Percentiles rank a stretch among this genome's conserved stretches.
phyloP scores from a whole-genome alignment of 2,113 vertebrate genomes.

The Saiga tatarica region DNA sequence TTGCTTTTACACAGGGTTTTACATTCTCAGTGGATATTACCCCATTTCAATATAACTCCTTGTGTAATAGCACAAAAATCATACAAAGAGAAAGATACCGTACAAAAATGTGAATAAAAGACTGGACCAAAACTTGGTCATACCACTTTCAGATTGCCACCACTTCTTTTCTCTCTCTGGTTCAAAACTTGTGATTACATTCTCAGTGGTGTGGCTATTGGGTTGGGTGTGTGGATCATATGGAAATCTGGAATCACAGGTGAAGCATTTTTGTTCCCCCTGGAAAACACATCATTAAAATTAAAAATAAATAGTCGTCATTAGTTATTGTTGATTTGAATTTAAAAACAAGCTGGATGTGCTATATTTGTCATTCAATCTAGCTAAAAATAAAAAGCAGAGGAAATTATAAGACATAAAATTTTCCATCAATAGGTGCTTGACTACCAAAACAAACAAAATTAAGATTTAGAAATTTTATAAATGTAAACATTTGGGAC shows the following conservation, averaged over 20 bases:
- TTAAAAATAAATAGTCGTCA: constrained; percentile 41
- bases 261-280: constrained; percentile 90
- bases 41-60: neutral
- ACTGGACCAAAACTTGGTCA: neutral
- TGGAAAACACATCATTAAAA: constrained; percentile 71
- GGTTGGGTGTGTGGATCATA: constrained; percentile 82
- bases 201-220: constrained; percentile 89
- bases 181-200: constrained; percentile 88
- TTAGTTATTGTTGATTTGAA: constrained; percentile 60
- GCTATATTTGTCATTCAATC: constrained; percentile 58
- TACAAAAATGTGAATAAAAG: constrained; percentile 21
- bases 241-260: constrained; percentile 87
- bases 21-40: neutral
- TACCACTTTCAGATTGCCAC: constrained; percentile 95
- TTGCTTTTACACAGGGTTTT: neutral
- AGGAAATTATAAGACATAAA: constrained; percentile 63
- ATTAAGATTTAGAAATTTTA: constrained; percentile 30
- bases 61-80: neutral
- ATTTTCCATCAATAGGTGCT: constrained; percentile 41
- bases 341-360: constrained; percentile 59
- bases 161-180: constrained; percentile 86
- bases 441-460: constrained; percentile 37
- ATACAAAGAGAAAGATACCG: neutral
- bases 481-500: neutral
- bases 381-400: constrained; percentile 64